Base-by-base conservation (phyloP, 1,140 invertebrate species). In the Pogonognathellus flavescens region DNA sequence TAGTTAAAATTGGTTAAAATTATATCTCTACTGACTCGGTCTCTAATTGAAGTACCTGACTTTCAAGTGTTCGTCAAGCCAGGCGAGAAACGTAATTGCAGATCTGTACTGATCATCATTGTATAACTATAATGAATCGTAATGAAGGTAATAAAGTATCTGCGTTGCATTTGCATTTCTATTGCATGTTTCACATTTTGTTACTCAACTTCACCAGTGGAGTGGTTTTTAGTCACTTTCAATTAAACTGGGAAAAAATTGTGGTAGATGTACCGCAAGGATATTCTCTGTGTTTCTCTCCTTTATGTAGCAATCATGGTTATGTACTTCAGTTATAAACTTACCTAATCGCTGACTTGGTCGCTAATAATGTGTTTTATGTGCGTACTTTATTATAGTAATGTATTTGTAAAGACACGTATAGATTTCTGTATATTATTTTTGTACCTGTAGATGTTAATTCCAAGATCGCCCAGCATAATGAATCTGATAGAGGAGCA, bases 381-480 rank as follows among this genome's bases (percentile, higher is more conserved):
- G 2, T 57, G 53, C 31, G 8, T 25, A 13, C 57, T 20, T 10
- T 60, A 66, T 41, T 41, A 25, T 22, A 66, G 60, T 60, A 60
- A 10, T 20, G 22, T 66, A 66, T 66, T 66, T 66, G 10, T 25
- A 31, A 13, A 66, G 20, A 22, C 14, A 11, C 10, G 11, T 11
- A 41, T 41, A 20, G 20, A 20, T n/a, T 41, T 25, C 25, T 49
- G 49, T 70, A 25, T 52, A 80, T n/a, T 80, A 52, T 80, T 50
- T 53, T 80, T 57, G 18, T 52, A 25, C 88, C 88, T 22, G 89
- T 80, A 14, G 95, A 93, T 84, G 97, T 97, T 41, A 98, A 91
- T 89, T 97, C 95, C 90, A 97, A 93, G 87, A 98, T 96, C 81
- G 96, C 95, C 91, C 96, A 95, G 90, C 97, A 98, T 8, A 98